These are phyloP conservation scores for Proisotoma minuta DNA, from an alignment of 2,888 invertebrate genomes.

Conservation along the genomic window DNA sequence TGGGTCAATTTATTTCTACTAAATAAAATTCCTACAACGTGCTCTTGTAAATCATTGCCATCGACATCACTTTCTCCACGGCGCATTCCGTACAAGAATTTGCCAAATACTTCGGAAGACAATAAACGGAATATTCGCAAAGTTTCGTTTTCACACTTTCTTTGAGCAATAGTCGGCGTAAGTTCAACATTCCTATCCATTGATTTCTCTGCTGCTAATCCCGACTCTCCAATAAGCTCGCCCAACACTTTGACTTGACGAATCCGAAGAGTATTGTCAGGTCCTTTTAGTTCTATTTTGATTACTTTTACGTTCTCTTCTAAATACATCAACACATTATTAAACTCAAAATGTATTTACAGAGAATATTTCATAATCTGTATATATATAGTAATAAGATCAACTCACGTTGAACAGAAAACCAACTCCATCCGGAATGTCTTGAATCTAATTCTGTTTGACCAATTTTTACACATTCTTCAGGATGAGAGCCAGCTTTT, in stretches of 20 bases:
- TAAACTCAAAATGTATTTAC: slow-evolving; percentile 3
- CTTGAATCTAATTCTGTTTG: slow-evolving; percentile 80
- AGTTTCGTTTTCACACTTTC: slow-evolving; percentile 85
- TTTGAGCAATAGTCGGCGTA: slow-evolving; percentile 67
- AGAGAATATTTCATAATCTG: slow-evolving; percentile 17
- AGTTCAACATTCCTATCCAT: slow-evolving; percentile 16
- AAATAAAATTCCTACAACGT: slow-evolving; percentile 93
- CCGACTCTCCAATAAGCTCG: slow-evolving; percentile 14
- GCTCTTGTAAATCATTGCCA: slow-evolving; percentile 77
- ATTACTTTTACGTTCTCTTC: slow-evolving; percentile 55
- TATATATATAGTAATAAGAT: not conserved
- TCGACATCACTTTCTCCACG: slow-evolving; percentile 52
- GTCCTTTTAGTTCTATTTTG: slow-evolving; percentile 81
- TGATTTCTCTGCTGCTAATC: slow-evolving; percentile 57
- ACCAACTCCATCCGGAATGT: slow-evolving; percentile 85
- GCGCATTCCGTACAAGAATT: slow-evolving; percentile 56
- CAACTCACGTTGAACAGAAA: slow-evolving; percentile 65
- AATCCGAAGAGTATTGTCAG: slow-evolving; percentile 82
- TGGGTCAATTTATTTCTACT: slow-evolving; percentile 88
- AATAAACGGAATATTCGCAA: slow-evolving; percentile 85
- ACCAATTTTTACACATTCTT: slow-evolving; percentile 73
- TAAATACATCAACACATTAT: too few species aligned
- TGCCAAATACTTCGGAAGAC: slow-evolving; percentile 88
- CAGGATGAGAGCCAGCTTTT: slow-evolving; percentile 72
- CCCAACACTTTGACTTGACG: slow-evolving; percentile 74